phyloP scores from a whole-genome alignment of 2,113 vertebrate species.

The Atrichornis clamosus region DNA sequence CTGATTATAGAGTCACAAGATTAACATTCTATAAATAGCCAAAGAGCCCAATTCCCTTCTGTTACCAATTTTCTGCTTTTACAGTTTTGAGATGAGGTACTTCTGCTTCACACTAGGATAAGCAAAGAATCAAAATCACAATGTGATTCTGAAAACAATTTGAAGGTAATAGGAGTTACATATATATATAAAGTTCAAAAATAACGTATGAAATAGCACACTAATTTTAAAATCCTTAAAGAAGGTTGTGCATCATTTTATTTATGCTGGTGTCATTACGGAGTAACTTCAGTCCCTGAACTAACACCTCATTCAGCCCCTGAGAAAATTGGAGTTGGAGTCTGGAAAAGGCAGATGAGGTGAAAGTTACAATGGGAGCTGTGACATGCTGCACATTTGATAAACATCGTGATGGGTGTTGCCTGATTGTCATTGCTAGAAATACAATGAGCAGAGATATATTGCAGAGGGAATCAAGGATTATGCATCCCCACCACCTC shows the following conservation, averaged over 20 bases:
- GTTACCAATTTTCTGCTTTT: neutral
- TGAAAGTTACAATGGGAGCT: neutral
- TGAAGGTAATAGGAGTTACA: neutral
- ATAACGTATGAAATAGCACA: neutral
- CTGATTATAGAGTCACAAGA: slow-evolving; percentile 21
- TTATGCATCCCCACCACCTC: slow-evolving; percentile 31
- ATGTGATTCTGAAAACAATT: neutral
- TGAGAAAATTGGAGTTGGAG: neutral
- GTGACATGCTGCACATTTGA: neutral
- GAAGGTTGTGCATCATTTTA: neutral
- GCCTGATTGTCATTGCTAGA: neutral
- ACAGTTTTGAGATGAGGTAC: neutral
- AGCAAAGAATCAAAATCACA: neutral
- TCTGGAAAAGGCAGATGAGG: neutral
- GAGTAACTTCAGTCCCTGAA: neutral
- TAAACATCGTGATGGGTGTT: slow-evolving; percentile 25
- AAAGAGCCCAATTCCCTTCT: neutral
- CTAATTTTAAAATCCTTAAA: neutral
- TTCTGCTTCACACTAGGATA: neutral
- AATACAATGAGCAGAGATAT: slow-evolving; percentile 1
- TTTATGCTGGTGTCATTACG: neutral
- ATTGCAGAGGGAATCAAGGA: neutral
- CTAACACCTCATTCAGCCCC: neutral
- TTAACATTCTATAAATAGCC: slow-evolving; percentile 15
- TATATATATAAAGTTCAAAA: neutral